A percentile compares a stretch with the other conserved stretches of the same genome.
Conservation (phyloP, 2,113 vertebrate genomes). For the Pavo muticus region DNA sequence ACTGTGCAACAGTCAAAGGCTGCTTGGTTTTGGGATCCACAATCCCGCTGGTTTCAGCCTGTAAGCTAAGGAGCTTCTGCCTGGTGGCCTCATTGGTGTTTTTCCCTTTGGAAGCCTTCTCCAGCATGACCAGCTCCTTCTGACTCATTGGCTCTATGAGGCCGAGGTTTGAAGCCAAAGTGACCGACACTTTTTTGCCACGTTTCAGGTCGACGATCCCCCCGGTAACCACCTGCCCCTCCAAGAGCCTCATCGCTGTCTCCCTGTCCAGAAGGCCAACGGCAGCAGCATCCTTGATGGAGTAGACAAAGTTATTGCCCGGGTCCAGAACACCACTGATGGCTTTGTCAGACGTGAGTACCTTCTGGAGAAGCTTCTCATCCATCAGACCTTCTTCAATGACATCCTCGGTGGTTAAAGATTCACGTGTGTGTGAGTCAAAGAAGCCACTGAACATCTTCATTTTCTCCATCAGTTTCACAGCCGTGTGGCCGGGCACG, state of each 20-base stretch:
- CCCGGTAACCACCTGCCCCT: slow-evolving; percentile 92
- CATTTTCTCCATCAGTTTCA: slow-evolving; percentile 88
- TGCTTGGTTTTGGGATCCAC: slow-evolving; percentile 84
- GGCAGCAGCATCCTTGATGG: slow-evolving; percentile 85
- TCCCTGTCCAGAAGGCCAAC: slow-evolving; percentile 87
- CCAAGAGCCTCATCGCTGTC: slow-evolving; percentile 85
- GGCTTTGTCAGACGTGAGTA: slow-evolving; percentile 87
- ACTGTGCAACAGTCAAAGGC: slow-evolving; percentile 80
- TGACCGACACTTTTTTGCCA: slow-evolving; percentile 91
- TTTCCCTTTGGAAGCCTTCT: slow-evolving; percentile 91
- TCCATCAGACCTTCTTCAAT: slow-evolving; percentile 88
- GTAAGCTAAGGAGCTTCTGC: slow-evolving; percentile 83
- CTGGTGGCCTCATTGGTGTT: slow-evolving; percentile 70
- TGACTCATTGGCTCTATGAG: slow-evolving; percentile 81
- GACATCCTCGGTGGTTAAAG: slow-evolving; percentile 86
- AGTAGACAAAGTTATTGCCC: slow-evolving; percentile 76
- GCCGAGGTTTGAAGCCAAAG: slow-evolving; percentile 90
- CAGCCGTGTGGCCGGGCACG: slow-evolving; percentile 85
- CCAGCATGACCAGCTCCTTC: slow-evolving; percentile 83
- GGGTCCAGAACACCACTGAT: slow-evolving; percentile 90
- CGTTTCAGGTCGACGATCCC: slow-evolving; percentile 91
- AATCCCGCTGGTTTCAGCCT: slow-evolving; percentile 90
- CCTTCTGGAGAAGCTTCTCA: slow-evolving; percentile 88
- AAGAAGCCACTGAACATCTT: slow-evolving; percentile 91
- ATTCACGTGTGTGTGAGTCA: slow-evolving; percentile 79